These are phyloP conservation scores for Myotis planiceps DNA, from an alignment of 2,797 vertebrate species.

Conservation along the genomic window DNA sequence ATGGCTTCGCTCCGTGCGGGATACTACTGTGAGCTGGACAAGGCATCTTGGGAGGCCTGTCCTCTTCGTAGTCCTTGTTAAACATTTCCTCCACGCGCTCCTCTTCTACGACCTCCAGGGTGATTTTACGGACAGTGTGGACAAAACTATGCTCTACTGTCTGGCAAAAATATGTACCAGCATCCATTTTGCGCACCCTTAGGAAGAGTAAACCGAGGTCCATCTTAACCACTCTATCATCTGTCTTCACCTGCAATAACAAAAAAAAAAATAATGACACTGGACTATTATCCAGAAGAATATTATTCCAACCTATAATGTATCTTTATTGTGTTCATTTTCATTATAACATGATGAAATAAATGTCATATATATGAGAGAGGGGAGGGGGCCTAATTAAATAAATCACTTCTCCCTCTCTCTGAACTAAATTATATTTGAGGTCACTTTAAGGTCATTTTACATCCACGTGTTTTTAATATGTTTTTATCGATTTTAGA, in stretches of 20 bases:
- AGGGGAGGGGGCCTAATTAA: not conserved
- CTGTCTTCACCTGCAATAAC: slow-evolving; percentile 90
- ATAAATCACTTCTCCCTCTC: not conserved
- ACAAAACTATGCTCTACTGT: slow-evolving; percentile 95
- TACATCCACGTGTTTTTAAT: too few relatives aligned
- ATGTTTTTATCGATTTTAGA: too few relatives aligned
- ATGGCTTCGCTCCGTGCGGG: slow-evolving; percentile 87
- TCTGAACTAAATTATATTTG: not conserved
- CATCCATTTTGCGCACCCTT: slow-evolving; percentile 89
- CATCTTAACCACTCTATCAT: slow-evolving; percentile 93
- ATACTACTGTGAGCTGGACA: slow-evolving; percentile 87
- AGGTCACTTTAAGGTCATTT: not conserved
- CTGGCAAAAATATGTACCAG: slow-evolving; percentile 95
- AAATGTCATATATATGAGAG: not conserved
- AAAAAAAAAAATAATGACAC: not conserved
- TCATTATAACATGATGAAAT: not conserved
- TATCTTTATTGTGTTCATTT: not conserved
- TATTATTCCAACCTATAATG: not conserved
- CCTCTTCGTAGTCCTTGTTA: slow-evolving; percentile 86
- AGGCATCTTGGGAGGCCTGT: slow-evolving; percentile 82
- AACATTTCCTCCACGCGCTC: slow-evolving; percentile 91
- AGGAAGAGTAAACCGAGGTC: slow-evolving; percentile 95
- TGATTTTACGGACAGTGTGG: slow-evolving; percentile 92
- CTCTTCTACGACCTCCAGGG: slow-evolving; percentile 92
- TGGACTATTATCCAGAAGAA: not conserved